Conservation (phyloP, 2,888 invertebrate species). For the Limnephilus lunatus region DNA sequence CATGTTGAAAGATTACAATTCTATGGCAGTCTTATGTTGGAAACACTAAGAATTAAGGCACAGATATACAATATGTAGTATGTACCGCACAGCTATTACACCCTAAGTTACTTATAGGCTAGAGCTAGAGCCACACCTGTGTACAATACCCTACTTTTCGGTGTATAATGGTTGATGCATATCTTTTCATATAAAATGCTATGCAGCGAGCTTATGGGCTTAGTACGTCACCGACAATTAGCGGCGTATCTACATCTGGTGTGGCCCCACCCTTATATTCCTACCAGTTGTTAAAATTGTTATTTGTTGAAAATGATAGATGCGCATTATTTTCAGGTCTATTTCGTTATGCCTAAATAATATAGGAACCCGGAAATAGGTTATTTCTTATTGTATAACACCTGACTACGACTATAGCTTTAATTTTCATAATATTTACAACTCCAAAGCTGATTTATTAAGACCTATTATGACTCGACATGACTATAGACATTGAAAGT, state of each 20-base stretch:
- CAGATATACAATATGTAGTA: not conserved
- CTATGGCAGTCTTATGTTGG: conserved; percentile 51
- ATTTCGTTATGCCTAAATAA: conserved; percentile 40
- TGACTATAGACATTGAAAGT: conserved; percentile 45
- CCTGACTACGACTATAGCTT: conserved; percentile 36
- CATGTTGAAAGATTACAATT: conserved; percentile 31
- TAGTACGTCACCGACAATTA: not conserved
- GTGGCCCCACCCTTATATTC: not conserved
- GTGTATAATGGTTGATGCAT: not conserved
- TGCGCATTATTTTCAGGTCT: conserved; percentile 26
- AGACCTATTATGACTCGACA: conserved; percentile 53
- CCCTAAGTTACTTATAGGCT: not conserved
- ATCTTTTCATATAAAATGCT: not conserved
- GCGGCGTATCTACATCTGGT: not conserved
- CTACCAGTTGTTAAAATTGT: not conserved
- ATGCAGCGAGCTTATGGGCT: not conserved
- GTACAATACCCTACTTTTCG: not conserved
- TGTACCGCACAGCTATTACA: not conserved
- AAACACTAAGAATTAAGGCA: conserved; percentile 19
- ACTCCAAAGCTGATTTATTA: conserved; percentile 34
- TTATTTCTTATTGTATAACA: conserved; percentile 42
- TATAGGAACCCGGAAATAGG: conserved; percentile 52
- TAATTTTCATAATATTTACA: conserved; percentile 36
- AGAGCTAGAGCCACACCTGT: not conserved
- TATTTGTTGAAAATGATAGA: conserved; percentile 19